Evolutionary conservation across 2,113 vertebrate species (phyloP).

Genomic region (Willisornis vidua): DNA sequence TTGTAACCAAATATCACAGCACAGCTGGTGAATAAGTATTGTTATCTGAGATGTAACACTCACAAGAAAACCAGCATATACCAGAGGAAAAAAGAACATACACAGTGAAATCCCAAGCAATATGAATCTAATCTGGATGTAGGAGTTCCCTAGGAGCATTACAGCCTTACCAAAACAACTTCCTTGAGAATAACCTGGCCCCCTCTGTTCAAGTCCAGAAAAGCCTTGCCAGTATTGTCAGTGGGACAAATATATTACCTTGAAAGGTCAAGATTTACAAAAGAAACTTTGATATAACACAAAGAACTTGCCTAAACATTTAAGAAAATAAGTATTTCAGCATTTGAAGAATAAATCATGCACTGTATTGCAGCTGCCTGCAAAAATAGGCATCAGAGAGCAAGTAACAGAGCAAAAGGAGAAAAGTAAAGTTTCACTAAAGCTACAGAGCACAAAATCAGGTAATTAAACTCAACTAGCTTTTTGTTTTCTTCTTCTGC

Average conservation of each 20-base stretch:
- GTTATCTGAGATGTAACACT: not conserved
- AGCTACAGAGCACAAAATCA: not conserved
- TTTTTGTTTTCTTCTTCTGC: not conserved
- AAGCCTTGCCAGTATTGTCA: not conserved
- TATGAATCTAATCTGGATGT: not conserved
- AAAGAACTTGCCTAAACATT: not conserved
- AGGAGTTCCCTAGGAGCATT: not conserved
- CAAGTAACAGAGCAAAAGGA: not conserved
- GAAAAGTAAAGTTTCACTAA: not conserved
- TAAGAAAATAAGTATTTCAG: not conserved
- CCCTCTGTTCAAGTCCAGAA: not conserved
- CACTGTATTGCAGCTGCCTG: not conserved
- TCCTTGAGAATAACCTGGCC: not conserved
- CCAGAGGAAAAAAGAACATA: not conserved
- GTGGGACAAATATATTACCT: not conserved
- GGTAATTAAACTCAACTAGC: not conserved
- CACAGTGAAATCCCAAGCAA: not conserved
- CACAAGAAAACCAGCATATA: not conserved
- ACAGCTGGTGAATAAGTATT: not conserved
- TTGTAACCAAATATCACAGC: not conserved
- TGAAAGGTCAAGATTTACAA: not conserved
- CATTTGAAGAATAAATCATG: not conserved
- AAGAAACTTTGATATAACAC: not conserved
- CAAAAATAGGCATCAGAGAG: not conserved
- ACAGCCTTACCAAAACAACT: not conserved